Percentiles rank a stretch among this genome's conserved stretches.
phyloP scores from a whole-genome alignment of 2,113 vertebrate genomes.

The Pedetes capensis region DNA sequence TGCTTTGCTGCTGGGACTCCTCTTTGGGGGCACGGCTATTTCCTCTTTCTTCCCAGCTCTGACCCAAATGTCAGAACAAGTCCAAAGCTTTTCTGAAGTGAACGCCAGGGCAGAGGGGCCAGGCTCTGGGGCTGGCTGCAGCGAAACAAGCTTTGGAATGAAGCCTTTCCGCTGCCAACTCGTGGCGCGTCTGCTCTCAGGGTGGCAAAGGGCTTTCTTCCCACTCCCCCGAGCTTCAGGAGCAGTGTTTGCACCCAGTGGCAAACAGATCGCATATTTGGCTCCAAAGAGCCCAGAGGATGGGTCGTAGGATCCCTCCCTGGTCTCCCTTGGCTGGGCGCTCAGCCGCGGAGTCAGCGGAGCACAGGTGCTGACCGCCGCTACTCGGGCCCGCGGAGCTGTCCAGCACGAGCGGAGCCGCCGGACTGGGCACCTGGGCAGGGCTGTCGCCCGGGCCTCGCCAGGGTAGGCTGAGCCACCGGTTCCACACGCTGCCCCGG shows the following conservation, averaged over 20 bases:
- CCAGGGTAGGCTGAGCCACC: background rate
- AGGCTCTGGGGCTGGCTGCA: background rate
- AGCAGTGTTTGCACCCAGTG: background rate
- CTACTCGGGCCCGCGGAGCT: constrained; percentile 51
- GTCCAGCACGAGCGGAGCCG: constrained; percentile 78
- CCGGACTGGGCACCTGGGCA: background rate
- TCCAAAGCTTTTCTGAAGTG: background rate
- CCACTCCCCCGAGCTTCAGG: background rate
- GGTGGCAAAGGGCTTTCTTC: background rate
- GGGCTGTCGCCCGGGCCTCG: background rate
- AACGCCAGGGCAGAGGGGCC: background rate
- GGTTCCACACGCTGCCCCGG: background rate
- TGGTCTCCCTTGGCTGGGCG: rapidly evolving
- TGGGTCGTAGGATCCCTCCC: rapidly evolving
- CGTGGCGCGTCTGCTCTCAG: background rate
- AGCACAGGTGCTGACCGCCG: rapidly evolving
- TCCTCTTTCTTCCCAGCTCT: background rate
- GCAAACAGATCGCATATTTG: background rate
- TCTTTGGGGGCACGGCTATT: background rate
- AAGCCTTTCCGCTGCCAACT: background rate
- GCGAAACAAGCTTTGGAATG: background rate
- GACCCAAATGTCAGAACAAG: background rate
- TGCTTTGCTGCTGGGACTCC: background rate
- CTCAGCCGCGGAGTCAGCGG: background rate
- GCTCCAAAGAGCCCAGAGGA: background rate